Base-by-base conservation (phyloP, 1,140 invertebrate genomes). In the Rhopalosiphum padi region DNA sequence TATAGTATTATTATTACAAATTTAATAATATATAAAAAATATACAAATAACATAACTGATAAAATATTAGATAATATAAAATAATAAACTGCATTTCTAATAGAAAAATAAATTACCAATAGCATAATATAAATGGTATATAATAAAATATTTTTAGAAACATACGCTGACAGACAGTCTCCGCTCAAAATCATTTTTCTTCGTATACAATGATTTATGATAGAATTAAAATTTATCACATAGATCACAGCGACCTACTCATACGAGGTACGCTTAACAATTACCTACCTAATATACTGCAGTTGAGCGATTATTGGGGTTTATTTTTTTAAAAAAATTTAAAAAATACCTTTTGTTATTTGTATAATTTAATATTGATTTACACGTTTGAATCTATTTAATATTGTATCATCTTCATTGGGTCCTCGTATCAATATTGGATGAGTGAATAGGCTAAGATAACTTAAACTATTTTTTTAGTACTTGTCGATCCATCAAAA, bases 401-500 rank as follows among this genome's bases (percentile, higher is more conserved):
- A 41, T 8, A 83, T 83, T 83, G 6, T 83, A 83, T 83, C 7
- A 83, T 43, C 2, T 43, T 86, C 23, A 41, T 43, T 11, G 83
- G 21, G 25, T 25, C 2, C 11, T 30, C 22, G 43, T 18, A 30
- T 41, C 25, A 43, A 86, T 83, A 46, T 46, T 87, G 18, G 18
- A 46, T 22, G 43, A 8, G 30, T 87, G 30, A n/a, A 87, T 87
- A n/a, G 15, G 25, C 5, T n/a, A 35, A 87, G 43, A 48, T 35
- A 48, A 87, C 86, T 15, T 22, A n/a, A 85, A 87, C 15, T 51
- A 48, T 87, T 48, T 87, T 30, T 87, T 30, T 30, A 35, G 41
- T 91, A 82, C 43, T 46, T 9, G 55, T 46, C 60, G 41, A 91
- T 91, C 41, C 41, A 91, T 91, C 55, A 91, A 91, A 77, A n/a